Conservation (phyloP, 2,888 invertebrate species). For the Rhamphomyia laevipes region DNA sequence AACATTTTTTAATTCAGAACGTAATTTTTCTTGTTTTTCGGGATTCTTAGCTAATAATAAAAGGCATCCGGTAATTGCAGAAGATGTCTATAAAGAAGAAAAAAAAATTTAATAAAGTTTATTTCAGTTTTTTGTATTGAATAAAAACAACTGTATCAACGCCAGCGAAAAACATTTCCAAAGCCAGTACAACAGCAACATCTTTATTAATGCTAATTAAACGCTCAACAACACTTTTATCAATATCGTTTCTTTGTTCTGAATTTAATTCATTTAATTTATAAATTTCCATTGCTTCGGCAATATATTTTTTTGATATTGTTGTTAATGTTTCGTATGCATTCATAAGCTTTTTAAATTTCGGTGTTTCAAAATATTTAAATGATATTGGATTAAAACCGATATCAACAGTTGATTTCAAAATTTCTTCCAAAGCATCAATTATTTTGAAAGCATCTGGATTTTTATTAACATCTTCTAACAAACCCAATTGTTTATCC, state of each 20-base stretch:
- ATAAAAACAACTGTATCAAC: slow-evolving; percentile 51
- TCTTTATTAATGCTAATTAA: slow-evolving; percentile 47
- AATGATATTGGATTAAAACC: slow-evolving; percentile 18
- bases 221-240: slow-evolving; percentile 50
- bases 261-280: slow-evolving; percentile 19
- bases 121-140: no score
- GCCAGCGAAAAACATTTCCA: slow-evolving; percentile 58
- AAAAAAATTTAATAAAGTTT: slow-evolving; percentile 2
- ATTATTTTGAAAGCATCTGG: slow-evolving; percentile 6
- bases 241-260: slow-evolving; percentile 30
- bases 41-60: slow-evolving; percentile 49
- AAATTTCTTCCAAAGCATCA: slow-evolving; percentile 8
- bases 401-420: slow-evolving; percentile 11
- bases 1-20: slow-evolving; percentile 41
- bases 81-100: slow-evolving; percentile 21
- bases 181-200: slow-evolving; percentile 53
- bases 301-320: slow-evolving; percentile 30
- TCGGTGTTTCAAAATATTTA: slow-evolving; percentile 16
- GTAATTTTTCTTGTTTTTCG: slow-evolving; percentile 47
- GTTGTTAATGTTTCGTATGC: slow-evolving; percentile 19
- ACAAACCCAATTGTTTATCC: slow-evolving; percentile 29
- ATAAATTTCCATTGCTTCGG: slow-evolving; percentile 24
- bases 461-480: slow-evolving; percentile 16
- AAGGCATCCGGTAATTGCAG: slow-evolving; percentile 41
- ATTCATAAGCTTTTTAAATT: slow-evolving; percentile 16